Percentiles rank a stretch among this genome's conserved stretches.
These are phyloP conservation scores for Eudasyphora cyanicolor DNA, from an alignment of 2,888 invertebrate species.

Conservation along the genomic window DNA sequence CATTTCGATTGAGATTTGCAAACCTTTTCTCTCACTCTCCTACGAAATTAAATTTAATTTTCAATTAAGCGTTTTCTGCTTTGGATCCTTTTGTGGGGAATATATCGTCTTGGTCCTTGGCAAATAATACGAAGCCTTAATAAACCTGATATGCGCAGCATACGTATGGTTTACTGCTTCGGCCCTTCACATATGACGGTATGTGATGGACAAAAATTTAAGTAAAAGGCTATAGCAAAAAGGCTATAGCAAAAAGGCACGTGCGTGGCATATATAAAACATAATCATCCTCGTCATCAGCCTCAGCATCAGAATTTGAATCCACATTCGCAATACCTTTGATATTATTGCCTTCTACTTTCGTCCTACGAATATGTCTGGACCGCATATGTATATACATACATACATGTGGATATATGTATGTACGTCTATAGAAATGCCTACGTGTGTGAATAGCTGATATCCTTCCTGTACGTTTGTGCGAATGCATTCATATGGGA, in stretches of 20 bases:
- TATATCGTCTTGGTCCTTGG: neutral
- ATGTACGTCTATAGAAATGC: too few species aligned
- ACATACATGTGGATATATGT: neutral
- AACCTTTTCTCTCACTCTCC: conserved; percentile 4
- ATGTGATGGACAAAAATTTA: conserved; percentile 13
- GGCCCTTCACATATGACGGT: conserved; percentile 9
- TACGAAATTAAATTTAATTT: conserved; percentile 50
- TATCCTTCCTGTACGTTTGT: neutral
- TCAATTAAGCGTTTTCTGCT: conserved; percentile 34
- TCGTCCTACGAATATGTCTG: neutral
- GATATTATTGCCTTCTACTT: conserved; percentile 27
- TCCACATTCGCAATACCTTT: conserved; percentile 35
- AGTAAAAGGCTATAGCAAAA: conserved; percentile 11
- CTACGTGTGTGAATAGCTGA: conserved; percentile 16
- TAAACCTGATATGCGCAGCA: conserved; percentile 26
- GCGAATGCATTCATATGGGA: neutral
- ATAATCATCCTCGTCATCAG: conserved; percentile 41
- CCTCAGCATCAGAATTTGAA: conserved; percentile 35
- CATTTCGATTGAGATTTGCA: conserved; percentile 2
- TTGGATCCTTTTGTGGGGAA: neutral
- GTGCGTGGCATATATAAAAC: conserved; percentile 52
- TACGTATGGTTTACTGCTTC: conserved; percentile 23
- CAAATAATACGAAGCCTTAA: conserved; percentile 46
- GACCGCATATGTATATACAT: neutral
- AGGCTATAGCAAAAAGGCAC: conserved; percentile 30